phyloP scores from a whole-genome alignment of 1,140 invertebrate genomes.

The Drosophila bocqueti region DNA sequence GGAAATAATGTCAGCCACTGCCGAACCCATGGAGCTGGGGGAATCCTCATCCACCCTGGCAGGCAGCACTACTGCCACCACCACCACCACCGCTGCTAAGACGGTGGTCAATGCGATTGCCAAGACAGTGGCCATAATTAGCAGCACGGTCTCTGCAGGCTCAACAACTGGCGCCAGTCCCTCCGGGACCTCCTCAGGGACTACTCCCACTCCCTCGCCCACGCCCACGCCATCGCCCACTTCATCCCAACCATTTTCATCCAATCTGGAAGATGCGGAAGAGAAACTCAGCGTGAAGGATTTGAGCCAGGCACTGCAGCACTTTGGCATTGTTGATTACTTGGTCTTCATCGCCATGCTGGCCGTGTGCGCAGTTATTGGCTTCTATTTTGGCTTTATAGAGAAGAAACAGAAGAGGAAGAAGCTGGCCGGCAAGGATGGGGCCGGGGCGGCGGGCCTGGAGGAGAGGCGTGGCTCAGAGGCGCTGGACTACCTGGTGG shows the following conservation, averaged over 20 bases:
- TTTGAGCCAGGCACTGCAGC: constrained; percentile 86
- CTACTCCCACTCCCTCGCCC: neutral
- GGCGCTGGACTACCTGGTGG: constrained; percentile 91
- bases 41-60: constrained; percentile 18
- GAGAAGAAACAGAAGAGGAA: constrained; percentile 86
- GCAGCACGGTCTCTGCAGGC: constrained; percentile 58
- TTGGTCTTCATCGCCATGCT: constrained; percentile 90
- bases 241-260: constrained; percentile 20
- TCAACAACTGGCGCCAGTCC: constrained; percentile 36
- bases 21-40: constrained; percentile 10
- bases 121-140: constrained; percentile 77
- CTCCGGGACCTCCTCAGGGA: constrained; percentile 1
- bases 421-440: constrained; percentile 57
- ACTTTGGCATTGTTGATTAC: constrained; percentile 89
- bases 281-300: constrained; percentile 85
- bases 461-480: constrained; percentile 85
- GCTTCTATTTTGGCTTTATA: constrained; percentile 90
- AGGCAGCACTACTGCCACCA: constrained; percentile 4
- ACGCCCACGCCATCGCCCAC: constrained; percentile 13
- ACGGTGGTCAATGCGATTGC: constrained; percentile 54
- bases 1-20: constrained; percentile 67
- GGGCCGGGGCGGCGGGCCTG: constrained; percentile 70
- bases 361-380: constrained; percentile 88
- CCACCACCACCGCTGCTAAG: constrained; percentile 14
- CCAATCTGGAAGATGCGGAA: constrained; percentile 13